Conservation (phyloP, 1,140 invertebrate species). For the Penaeus indicus region DNA sequence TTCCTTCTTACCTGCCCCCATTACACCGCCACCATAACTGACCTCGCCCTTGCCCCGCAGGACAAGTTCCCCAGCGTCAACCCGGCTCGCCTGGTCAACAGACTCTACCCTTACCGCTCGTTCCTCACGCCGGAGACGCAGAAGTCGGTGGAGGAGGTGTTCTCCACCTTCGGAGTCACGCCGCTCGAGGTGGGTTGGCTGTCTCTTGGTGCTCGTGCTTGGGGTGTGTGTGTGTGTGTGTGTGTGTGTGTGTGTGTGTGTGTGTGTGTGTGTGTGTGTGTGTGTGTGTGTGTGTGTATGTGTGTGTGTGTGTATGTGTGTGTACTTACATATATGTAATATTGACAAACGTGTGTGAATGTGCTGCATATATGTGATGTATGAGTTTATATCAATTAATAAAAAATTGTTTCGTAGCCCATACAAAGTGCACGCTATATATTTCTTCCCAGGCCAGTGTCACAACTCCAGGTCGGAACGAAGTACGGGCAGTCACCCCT, state of each 20-base stretch:
- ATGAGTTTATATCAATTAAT: no score
- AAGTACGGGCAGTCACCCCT: background rate
- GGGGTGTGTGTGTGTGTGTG: background rate
- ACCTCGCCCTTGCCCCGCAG: slow-evolving; percentile 72
- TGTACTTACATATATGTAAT: no score
- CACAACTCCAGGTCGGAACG: background rate
- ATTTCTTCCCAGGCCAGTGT: background rate
- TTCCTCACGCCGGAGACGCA: slow-evolving; percentile 82
- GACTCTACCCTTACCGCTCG: slow-evolving; percentile 86
- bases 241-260: no score
- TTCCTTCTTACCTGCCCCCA: background rate
- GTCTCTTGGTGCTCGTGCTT: background rate
- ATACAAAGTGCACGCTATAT: background rate
- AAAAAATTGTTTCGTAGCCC: background rate
- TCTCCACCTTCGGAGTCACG: slow-evolving; percentile 76
- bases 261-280: no score
- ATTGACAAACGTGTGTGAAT: no score
- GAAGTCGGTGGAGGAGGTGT: slow-evolving; percentile 78
- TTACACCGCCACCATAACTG: background rate
- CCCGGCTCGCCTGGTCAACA: slow-evolving; percentile 78
- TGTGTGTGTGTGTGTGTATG: no score
- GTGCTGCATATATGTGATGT: no score
- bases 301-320: no score
- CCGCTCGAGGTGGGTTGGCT: slow-evolving; percentile 37
- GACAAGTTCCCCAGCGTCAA: slow-evolving; percentile 78